phyloP scores from a whole-genome alignment of 2,113 vertebrate species.

The Pyxicephalus adspersus region DNA sequence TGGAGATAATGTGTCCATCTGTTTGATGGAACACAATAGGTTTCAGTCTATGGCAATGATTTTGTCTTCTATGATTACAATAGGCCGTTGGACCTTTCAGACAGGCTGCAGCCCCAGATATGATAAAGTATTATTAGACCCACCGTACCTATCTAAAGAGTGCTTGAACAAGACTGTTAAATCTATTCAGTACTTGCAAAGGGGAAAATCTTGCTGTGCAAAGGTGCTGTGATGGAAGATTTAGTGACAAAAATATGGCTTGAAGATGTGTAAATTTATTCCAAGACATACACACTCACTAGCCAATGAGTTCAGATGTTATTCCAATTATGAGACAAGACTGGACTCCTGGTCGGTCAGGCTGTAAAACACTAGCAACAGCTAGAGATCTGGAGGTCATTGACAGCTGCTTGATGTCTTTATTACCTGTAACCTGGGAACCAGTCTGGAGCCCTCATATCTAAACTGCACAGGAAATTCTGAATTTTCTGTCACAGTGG shows the following conservation, averaged over 20 bases:
- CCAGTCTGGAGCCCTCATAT: background rate
- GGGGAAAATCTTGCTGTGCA: constrained; percentile 91
- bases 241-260: constrained; percentile 74
- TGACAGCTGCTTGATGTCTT: no score
- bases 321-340: constrained; percentile 82
- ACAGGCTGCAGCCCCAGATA: constrained; percentile 75
- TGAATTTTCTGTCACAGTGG: no score
- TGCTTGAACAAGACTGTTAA: constrained; percentile 87
- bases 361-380: background rate
- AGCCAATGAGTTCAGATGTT: constrained; percentile 94
- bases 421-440: no score
- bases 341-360: constrained; percentile 63
- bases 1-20: constrained; percentile 64
- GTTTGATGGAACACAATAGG: constrained; percentile 87
- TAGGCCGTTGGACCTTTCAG: constrained; percentile 77
- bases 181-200: constrained; percentile 85
- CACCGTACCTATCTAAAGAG: constrained; percentile 91
- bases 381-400: no score
- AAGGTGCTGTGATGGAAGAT: constrained; percentile 89
- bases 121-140: constrained; percentile 90
- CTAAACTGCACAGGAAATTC: no score
- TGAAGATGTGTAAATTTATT: constrained; percentile 85
- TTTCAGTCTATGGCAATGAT: constrained; percentile 85
- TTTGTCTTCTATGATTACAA: constrained; percentile 94
- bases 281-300: constrained; percentile 86